phyloP scores from a whole-genome alignment of 2,888 invertebrate species.

The Tachina fera region DNA sequence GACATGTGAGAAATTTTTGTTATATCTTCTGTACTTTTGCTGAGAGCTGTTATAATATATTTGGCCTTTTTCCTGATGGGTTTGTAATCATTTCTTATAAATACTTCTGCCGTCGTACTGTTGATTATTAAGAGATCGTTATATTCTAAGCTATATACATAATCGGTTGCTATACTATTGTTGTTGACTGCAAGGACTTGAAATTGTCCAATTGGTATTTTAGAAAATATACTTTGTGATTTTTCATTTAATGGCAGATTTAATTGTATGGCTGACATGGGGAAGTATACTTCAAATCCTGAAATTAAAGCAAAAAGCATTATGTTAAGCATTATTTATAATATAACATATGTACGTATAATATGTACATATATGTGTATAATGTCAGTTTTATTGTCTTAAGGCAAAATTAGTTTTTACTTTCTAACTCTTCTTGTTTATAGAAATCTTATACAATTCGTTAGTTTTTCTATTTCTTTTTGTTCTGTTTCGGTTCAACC shows the following conservation, averaged over 20 bases:
- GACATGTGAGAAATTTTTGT: conserved; percentile 78
- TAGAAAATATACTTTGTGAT: conserved; percentile 80
- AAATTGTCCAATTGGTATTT: conserved; percentile 81
- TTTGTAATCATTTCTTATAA: conserved; percentile 78
- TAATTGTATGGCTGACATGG: conserved; percentile 79
- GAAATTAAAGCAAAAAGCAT: conserved; percentile 41
- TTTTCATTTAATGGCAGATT: conserved; percentile 81
- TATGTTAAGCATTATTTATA: background rate
- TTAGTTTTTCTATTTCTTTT: no score
- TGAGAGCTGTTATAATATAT: conserved; percentile 79
- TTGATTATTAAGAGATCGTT: conserved; percentile 78
- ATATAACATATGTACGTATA: no score
- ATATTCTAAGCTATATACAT: conserved; percentile 80
- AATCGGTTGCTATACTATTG: conserved; percentile 76
- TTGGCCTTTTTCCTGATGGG: conserved; percentile 73
- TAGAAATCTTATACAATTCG: no score
- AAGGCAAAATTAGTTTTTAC: no score
- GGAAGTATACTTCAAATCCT: conserved; percentile 81
- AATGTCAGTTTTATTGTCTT: no score
- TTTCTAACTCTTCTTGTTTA: no score
- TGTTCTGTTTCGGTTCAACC: no score
- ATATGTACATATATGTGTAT: no score
- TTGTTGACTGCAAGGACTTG: conserved; percentile 78
- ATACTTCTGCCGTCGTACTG: conserved; percentile 79
- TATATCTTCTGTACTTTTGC: conserved; percentile 62